A percentile compares a stretch with the other conserved stretches of the same genome.
Evolutionary conservation across 2,113 vertebrate genomes (phyloP).

Genomic region (Morone saxatilis): DNA sequence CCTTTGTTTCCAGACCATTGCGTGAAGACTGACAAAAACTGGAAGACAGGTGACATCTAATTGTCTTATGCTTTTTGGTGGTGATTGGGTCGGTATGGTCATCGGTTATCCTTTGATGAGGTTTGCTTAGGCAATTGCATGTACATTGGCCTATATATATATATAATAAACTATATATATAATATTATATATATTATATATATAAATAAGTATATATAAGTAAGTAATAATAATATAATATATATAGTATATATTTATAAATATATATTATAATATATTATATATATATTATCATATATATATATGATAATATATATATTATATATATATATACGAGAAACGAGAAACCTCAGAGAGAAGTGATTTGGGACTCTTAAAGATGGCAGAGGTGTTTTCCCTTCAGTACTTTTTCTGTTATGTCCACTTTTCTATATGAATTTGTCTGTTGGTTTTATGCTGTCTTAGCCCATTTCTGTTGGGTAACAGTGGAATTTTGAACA

Average conservation of each 20-base stretch:
- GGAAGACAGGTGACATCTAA: not conserved
- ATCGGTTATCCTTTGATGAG: not conserved
- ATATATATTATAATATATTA: too few species aligned
- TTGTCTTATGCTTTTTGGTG: not conserved
- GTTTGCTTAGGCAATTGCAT: not conserved
- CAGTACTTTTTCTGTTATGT: constrained; percentile 26
- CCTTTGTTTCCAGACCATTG: constrained; percentile 19
- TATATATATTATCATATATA: too few species aligned
- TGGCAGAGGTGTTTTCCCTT: constrained; percentile 42
- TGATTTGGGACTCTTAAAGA: not conserved
- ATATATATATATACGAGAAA: not conserved
- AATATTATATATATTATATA: too few species aligned
- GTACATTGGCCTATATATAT: too few species aligned
- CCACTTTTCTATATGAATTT: not conserved
- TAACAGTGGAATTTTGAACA: constrained; percentile 63
- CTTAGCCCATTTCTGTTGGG: constrained; percentile 6
- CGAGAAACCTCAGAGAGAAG: constrained; percentile 5
- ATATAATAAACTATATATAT: too few species aligned
- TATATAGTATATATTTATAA: too few species aligned
- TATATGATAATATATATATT: too few species aligned
- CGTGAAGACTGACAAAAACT: not conserved
- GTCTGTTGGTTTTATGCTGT: not conserved
- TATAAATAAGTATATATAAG: too few species aligned
- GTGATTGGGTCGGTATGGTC: not conserved
- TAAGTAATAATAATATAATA: too few species aligned